Evolutionary conservation across 1,140 invertebrate genomes (phyloP).

Genomic region (Steinernema khuongi): DNA sequence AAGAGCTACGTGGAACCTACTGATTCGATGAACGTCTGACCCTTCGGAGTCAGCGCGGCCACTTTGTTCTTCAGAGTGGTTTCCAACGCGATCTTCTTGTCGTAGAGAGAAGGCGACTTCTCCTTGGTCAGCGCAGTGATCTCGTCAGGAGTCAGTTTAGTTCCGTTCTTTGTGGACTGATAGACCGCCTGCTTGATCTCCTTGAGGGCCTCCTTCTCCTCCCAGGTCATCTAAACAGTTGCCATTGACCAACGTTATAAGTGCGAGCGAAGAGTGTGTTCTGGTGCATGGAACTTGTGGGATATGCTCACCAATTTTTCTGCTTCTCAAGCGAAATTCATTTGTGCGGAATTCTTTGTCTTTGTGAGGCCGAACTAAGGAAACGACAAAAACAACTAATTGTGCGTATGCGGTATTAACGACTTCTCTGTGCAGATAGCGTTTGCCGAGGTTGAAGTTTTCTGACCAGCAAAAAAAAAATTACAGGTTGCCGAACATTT

Average conservation of each 20-base stretch:
- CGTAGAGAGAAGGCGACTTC: neutral
- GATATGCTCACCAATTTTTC: neutral
- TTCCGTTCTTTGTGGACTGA: constrained; percentile 2
- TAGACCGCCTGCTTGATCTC: constrained; percentile 7
- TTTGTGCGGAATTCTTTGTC: no score
- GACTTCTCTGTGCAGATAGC: no score
- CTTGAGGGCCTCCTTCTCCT: neutral
- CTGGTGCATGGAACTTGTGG: neutral
- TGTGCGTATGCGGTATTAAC: no score
- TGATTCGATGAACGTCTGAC: neutral
- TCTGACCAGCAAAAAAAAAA: no score
- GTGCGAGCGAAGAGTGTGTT: neutral
- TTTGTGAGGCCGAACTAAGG: no score
- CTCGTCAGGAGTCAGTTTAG: neutral
- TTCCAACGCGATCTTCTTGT: neutral
- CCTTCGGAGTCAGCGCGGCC: neutral
- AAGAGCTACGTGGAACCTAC: neutral
- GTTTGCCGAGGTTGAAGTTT: no score
- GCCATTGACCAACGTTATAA: no score
- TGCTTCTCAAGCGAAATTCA: no score
- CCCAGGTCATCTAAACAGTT: constrained; percentile 5
- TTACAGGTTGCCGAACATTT: no score
- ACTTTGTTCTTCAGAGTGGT: neutral
- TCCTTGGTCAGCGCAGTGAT: neutral
- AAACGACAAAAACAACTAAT: no score